Percentiles rank a stretch among this genome's conserved stretches.
These are phyloP conservation scores for Cossypha heuglini DNA, from an alignment of 2,797 vertebrate species.

Conservation along the genomic window DNA sequence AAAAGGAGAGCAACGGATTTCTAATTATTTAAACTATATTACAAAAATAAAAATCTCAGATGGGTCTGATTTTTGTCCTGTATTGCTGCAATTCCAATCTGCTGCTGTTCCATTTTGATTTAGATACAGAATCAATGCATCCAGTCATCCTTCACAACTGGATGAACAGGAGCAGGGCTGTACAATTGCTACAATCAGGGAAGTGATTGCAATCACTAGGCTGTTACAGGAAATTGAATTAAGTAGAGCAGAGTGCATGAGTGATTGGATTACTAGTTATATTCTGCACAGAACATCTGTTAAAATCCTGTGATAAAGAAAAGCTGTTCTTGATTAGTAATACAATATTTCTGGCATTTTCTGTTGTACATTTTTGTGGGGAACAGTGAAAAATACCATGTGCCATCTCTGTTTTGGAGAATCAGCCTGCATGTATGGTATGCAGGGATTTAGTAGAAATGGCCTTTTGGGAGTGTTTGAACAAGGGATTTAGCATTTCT, in stretches of 20 bases:
- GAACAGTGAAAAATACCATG: background rate
- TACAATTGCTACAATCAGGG: background rate
- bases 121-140: background rate
- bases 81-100: background rate
- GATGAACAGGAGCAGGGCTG: background rate
- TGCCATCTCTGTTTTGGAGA: background rate
- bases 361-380: background rate
- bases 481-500: background rate
- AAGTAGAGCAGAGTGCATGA: background rate
- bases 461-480: background rate
- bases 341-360: background rate
- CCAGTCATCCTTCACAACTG: background rate
- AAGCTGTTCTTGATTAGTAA: slow-evolving; percentile 31
- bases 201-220: slow-evolving; percentile 14
- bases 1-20: background rate
- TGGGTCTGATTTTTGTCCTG: background rate
- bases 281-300: background rate
- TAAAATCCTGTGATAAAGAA: slow-evolving; percentile 13
- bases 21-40: background rate
- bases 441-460: background rate
- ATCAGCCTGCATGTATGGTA: background rate
- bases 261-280: background rate
- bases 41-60: background rate
- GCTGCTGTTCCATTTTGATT: background rate
- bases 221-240: slow-evolving; percentile 9